Evolutionary conservation across 2,113 vertebrate species (phyloP).

Genomic region (Carassius auratus): DNA sequence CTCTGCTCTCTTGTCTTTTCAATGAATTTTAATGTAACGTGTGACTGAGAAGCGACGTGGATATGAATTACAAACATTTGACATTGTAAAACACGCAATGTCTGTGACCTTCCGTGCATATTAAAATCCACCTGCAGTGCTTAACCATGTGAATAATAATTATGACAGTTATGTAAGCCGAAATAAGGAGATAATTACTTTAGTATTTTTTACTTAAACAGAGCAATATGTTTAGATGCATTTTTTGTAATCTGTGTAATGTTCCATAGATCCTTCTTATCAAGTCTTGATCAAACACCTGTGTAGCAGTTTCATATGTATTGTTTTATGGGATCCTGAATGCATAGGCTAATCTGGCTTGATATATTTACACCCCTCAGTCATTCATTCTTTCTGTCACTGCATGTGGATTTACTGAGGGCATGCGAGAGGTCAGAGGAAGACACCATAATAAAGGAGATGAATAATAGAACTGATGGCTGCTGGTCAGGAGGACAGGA

Average conservation of each 20-base stretch:
- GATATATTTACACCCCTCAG: background rate
- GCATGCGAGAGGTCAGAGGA: slow-evolving; percentile 27
- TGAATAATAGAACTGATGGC: slow-evolving; percentile 51
- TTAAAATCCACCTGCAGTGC: slow-evolving; percentile 43
- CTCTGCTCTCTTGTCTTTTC: background rate
- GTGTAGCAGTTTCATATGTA: background rate
- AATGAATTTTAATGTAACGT: slow-evolving; percentile 16
- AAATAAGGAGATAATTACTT: slow-evolving; percentile 43
- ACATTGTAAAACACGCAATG: slow-evolving; percentile 34
- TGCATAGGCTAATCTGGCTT: background rate
- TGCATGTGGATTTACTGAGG: slow-evolving; percentile 21
- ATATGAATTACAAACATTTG: slow-evolving; percentile 43
- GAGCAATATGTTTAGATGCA: background rate
- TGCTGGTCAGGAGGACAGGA: slow-evolving; percentile 36
- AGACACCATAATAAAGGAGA: slow-evolving; percentile 36
- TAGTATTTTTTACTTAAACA: slow-evolving; percentile 11
- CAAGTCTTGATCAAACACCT: background rate
- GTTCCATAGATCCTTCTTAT: background rate
- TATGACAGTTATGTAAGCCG: slow-evolving; percentile 48
- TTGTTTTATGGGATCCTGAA: background rate
- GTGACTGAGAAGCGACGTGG: slow-evolving; percentile 2
- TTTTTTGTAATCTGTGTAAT: background rate
- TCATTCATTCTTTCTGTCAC: background rate
- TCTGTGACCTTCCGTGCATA: slow-evolving; percentile 41
- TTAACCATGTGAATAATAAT: slow-evolving; percentile 49